phyloP scores from a whole-genome alignment of 2,113 vertebrate species.

The Carlito syrichta region DNA sequence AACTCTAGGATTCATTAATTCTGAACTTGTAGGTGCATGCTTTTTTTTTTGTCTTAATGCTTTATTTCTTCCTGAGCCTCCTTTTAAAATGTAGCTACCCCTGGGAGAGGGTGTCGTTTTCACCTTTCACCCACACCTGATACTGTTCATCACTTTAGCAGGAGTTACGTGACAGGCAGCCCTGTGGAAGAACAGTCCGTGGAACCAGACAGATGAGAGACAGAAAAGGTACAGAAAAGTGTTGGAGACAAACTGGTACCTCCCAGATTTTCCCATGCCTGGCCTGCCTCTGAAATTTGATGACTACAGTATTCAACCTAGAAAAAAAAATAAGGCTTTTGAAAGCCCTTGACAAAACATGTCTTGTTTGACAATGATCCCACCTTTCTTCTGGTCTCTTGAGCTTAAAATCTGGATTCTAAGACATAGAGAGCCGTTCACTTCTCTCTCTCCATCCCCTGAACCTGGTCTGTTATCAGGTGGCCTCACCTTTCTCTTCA shows the following conservation, averaged over 20 bases:
- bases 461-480: neutral
- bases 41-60: neutral
- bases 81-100: conserved; percentile 22
- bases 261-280: conserved; percentile 29
- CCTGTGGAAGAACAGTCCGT: neutral
- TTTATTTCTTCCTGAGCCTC: conserved; percentile 14
- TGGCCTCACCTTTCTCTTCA: neutral
- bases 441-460: neutral
- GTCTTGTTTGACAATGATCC: conserved; percentile 17
- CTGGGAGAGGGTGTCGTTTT: neutral
- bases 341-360: conserved; percentile 49
- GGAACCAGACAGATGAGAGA: neutral
- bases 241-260: neutral
- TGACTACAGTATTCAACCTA: conserved; percentile 35
- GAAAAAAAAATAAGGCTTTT: conserved; percentile 8
- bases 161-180: neutral
- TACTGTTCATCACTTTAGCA: neutral
- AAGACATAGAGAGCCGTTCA: neutral
- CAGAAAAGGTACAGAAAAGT: neutral
- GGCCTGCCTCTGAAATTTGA: neutral
- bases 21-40: neutral
- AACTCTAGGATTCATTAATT: neutral
- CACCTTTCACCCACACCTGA: conserved; percentile 38
- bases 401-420: conserved; percentile 23
- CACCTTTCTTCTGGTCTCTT: conserved; percentile 8